phyloP scores from a whole-genome alignment of 2,797 vertebrate species.

The Falco concolor region DNA sequence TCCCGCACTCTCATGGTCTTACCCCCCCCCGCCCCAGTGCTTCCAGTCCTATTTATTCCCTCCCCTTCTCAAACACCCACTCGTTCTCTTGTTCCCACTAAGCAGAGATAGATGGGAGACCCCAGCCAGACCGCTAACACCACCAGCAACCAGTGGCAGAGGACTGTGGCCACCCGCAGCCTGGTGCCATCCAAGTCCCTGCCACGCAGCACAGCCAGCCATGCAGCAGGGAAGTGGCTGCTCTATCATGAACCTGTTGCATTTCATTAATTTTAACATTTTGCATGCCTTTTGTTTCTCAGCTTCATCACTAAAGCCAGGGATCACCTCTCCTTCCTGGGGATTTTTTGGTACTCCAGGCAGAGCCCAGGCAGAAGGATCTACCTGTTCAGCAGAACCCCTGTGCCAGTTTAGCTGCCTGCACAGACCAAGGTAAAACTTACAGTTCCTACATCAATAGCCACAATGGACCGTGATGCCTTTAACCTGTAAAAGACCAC shows the following conservation, averaged over 20 bases:
- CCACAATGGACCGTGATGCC: neutral
- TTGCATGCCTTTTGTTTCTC: neutral
- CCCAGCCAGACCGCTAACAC: neutral
- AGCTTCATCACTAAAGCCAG: neutral
- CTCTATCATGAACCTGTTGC: neutral
- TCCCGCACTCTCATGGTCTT: neutral
- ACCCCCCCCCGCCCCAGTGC: neutral
- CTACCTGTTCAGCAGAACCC: neutral
- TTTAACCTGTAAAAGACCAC: neutral
- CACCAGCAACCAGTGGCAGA: neutral
- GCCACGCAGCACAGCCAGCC: neutral
- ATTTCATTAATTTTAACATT: neutral
- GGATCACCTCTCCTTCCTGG: neutral
- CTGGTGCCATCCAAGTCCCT: neutral
- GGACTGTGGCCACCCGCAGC: neutral
- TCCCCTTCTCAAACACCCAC: neutral
- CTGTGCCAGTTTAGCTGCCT: neutral
- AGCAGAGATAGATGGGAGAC: neutral
- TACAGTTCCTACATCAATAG: neutral
- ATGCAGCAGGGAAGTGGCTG: neutral
- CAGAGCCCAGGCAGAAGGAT: neutral
- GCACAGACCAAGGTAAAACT: neutral
- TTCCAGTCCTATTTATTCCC: neutral
- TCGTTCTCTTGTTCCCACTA: neutral
- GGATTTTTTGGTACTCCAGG: neutral